Conservation (phyloP, 1,140 invertebrate genomes). For the Scaptomyza pallida region DNA sequence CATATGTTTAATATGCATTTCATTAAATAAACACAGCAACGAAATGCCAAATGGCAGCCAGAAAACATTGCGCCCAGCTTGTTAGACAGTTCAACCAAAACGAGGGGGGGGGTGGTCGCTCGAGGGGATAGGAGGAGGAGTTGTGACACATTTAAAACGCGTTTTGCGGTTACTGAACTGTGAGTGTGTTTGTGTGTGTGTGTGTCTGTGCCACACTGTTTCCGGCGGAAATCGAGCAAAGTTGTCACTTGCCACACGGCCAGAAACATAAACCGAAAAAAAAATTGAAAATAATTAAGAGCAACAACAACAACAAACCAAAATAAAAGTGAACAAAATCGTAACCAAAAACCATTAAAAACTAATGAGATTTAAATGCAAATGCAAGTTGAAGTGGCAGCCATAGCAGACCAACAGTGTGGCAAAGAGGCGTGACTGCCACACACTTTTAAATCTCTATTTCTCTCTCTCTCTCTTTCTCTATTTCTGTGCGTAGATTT, state of each 20-base stretch:
- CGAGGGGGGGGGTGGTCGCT: not conserved
- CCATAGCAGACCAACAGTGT: not conserved
- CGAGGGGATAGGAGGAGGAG: not conserved
- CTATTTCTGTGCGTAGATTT: slow-evolving; percentile 38
- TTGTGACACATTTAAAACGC: slow-evolving; percentile 50
- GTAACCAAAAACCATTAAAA: slow-evolving; percentile 77
- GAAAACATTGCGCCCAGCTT: slow-evolving; percentile 38
- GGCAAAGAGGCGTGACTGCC: slow-evolving; percentile 16
- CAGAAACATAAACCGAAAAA: slow-evolving; percentile 50
- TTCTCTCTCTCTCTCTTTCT: too few species aligned
- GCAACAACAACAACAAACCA: not conserved
- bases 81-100: slow-evolving; percentile 12
- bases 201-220: slow-evolving; percentile 31
- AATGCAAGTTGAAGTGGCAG: slow-evolving; percentile 61
- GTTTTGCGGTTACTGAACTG: slow-evolving; percentile 47
- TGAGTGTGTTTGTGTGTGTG: slow-evolving; percentile 3
- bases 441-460: too few species aligned
- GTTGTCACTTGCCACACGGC: slow-evolving; percentile 48
- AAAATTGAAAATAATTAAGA: slow-evolving; percentile 27
- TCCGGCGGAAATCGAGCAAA: slow-evolving; percentile 71
- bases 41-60: slow-evolving; percentile 43
- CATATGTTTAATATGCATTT: slow-evolving; percentile 75
- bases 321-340: slow-evolving; percentile 41
- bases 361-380: slow-evolving; percentile 82
- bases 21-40: slow-evolving; percentile 70